These are phyloP conservation scores for Amniataba percoides DNA, from an alignment of 2,797 vertebrate species.

Conservation along the genomic window DNA sequence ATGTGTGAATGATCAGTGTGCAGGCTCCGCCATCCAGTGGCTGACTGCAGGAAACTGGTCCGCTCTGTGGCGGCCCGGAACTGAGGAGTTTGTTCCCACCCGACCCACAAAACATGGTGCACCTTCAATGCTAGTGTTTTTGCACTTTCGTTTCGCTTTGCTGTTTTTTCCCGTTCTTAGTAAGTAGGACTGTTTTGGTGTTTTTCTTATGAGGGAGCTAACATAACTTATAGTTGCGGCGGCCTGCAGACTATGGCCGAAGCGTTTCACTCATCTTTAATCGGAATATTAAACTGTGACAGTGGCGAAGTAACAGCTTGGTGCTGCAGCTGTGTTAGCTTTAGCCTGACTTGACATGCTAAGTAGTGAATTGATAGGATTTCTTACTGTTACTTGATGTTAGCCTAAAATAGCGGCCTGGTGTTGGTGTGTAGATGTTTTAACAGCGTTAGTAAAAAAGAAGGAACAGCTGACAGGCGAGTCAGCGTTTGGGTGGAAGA, in stretches of 20 bases:
- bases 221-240: not conserved
- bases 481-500: not conserved
- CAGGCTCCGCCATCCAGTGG: constrained; percentile 75
- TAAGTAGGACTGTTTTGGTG: constrained; percentile 8
- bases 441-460: not conserved
- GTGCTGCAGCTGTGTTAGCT: constrained; percentile 16
- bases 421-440: not conserved
- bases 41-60: not conserved
- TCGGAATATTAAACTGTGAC: not conserved
- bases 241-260: rapidly evolving
- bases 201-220: not conserved
- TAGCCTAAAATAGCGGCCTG: not conserved
- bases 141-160: not conserved
- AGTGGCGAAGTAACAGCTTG: not conserved
- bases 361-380: not conserved
- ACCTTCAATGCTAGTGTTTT: constrained; percentile 14
- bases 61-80: constrained; percentile 29
- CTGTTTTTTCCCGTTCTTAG: not conserved
- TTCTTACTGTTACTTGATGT: not conserved
- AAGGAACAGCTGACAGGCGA: too few species aligned
- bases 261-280: not conserved
- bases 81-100: constrained; percentile 58
- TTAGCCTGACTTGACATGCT: constrained; percentile 27
- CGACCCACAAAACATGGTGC: constrained; percentile 50
- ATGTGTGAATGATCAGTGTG: constrained; percentile 8